Percentiles rank a stretch among this genome's conserved stretches.
Evolutionary conservation across 1,140 invertebrate species (phyloP).

Genomic region (Cryptotermes secundus): DNA sequence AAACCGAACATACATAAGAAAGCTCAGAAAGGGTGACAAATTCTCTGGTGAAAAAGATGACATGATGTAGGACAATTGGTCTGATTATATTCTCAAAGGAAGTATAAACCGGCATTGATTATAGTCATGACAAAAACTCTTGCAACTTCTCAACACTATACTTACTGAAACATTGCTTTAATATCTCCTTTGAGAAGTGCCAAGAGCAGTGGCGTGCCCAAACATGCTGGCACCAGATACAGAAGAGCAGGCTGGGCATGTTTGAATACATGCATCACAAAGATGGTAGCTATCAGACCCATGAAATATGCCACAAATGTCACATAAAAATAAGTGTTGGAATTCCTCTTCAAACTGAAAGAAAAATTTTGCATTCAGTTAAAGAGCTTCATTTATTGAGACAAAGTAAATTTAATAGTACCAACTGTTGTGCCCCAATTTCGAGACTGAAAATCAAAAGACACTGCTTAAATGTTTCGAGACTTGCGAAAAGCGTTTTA

Average conservation of each 20-base stretch:
- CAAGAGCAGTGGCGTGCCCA: constrained; percentile 82
- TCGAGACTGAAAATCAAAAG: too few relatives aligned
- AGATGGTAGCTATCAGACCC: constrained; percentile 90
- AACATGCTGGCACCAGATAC: constrained; percentile 95
- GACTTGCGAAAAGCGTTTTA: too few relatives aligned
- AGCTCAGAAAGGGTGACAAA: too few relatives aligned
- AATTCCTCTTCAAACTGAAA: constrained; percentile 79
- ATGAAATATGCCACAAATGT: constrained; percentile 92
- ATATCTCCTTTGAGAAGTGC: constrained; percentile 91
- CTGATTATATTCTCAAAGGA: neutral
- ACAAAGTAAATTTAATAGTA: too few relatives aligned
- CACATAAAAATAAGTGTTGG: constrained; percentile 91
- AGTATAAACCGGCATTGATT: neutral
- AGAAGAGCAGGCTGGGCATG: constrained; percentile 98
- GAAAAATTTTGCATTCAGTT: constrained; percentile 23
- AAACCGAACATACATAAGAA: too few relatives aligned
- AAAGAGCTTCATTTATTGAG: neutral
- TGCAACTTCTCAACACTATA: constrained; percentile 40
- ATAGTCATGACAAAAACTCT: neutral
- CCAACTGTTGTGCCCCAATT: too few relatives aligned
- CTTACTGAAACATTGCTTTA: constrained; percentile 86
- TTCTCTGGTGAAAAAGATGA: too few relatives aligned
- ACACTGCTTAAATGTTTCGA: too few relatives aligned
- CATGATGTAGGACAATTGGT: neutral
- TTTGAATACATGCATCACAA: constrained; percentile 98